phyloP scores from a whole-genome alignment of 2,888 invertebrate genomes.

The Drymonia ruficornis region DNA sequence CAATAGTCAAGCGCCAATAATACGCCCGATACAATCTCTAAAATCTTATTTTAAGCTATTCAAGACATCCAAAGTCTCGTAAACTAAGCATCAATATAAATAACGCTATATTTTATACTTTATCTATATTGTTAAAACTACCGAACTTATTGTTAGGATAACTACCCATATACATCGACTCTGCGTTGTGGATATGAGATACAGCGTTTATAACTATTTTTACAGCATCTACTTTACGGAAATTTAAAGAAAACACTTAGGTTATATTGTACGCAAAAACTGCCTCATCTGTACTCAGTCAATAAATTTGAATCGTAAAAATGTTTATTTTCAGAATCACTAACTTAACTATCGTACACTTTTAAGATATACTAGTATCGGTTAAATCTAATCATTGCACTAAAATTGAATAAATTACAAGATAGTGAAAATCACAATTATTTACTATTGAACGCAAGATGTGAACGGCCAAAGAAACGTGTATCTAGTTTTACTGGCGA shows the following conservation, averaged over 20 bases:
- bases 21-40: slow-evolving; percentile 68
- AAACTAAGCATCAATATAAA: slow-evolving; percentile 82
- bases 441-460: slow-evolving; percentile 57
- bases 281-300: slow-evolving; percentile 73
- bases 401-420: slow-evolving; percentile 82
- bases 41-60: slow-evolving; percentile 71
- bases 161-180: slow-evolving; percentile 73
- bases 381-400: slow-evolving; percentile 84
- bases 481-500: slow-evolving; percentile 58
- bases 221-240: slow-evolving; percentile 67
- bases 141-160: slow-evolving; percentile 69
- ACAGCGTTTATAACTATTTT: slow-evolving; percentile 67
- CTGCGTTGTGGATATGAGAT: slow-evolving; percentile 71
- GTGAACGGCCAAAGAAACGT: slow-evolving; percentile 46
- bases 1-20: slow-evolving; percentile 76
- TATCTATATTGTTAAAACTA: slow-evolving; percentile 76
- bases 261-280: slow-evolving; percentile 70
- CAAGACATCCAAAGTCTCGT: slow-evolving; percentile 76
- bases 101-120: slow-evolving; percentile 80
- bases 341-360: slow-evolving; percentile 76
- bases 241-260: slow-evolving; percentile 63
- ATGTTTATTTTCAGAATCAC: slow-evolving; percentile 63
- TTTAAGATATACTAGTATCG: slow-evolving; percentile 71
- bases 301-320: slow-evolving; percentile 73
- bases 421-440: slow-evolving; percentile 70